These are phyloP conservation scores for Poeciliopsis occidentalis DNA, from an alignment of 2,113 vertebrate species.

Conservation along the genomic window DNA sequence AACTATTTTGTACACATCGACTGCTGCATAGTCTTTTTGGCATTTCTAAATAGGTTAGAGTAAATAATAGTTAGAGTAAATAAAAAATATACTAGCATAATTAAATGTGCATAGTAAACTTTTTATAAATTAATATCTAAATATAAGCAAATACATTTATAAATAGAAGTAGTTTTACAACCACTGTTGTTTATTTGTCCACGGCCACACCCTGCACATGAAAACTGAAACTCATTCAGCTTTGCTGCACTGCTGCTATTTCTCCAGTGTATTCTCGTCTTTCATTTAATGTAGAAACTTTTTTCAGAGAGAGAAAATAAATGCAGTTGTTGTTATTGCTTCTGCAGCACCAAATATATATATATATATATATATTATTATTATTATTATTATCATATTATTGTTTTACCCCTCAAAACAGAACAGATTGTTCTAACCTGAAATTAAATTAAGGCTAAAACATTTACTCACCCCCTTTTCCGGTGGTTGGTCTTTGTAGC, in stretches of 20 bases:
- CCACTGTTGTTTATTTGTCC: background rate
- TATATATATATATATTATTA: no score
- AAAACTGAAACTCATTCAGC: background rate
- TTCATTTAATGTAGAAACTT: background rate
- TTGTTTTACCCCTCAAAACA: background rate
- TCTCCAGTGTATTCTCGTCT: background rate
- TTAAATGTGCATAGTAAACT: background rate
- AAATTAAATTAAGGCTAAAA: background rate
- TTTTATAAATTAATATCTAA: background rate
- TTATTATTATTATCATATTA: background rate
- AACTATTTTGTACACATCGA: no score
- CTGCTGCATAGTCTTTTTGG: no score
- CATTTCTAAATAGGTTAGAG: background rate
- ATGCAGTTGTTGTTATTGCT: background rate
- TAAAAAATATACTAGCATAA: background rate
- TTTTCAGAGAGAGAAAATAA: background rate
- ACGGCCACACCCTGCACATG: background rate
- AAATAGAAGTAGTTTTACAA: no score
- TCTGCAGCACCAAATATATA: slow-evolving; percentile 13
- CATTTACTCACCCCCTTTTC: background rate
- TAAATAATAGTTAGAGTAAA: background rate
- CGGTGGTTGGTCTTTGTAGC: background rate
- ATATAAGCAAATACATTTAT: no score
- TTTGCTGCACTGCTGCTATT: slow-evolving; percentile 1
- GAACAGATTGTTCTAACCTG: background rate